Conservation (phyloP, 2,113 vertebrate genomes). For the Dendropsophus ebraccatus region DNA sequence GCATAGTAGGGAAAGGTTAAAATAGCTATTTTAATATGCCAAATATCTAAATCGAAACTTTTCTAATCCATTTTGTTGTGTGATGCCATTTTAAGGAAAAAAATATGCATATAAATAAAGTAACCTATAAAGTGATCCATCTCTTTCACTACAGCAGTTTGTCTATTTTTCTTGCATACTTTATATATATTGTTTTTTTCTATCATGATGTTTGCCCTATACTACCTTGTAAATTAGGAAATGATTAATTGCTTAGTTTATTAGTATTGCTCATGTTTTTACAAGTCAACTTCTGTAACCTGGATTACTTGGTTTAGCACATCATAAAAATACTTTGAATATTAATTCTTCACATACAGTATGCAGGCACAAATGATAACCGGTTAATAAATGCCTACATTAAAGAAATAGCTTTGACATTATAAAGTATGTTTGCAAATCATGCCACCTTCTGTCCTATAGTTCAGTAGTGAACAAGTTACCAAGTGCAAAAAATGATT, state of each 20-base stretch:
- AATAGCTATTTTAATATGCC: too few species aligned
- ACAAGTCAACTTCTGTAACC: neutral
- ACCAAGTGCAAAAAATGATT: neutral
- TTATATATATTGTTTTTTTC: neutral
- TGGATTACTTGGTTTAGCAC: neutral
- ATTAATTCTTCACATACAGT: neutral
- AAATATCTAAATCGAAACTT: too few species aligned
- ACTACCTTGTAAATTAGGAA: neutral
- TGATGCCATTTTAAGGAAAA: too few species aligned
- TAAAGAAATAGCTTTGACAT: neutral
- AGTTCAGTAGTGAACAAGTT: neutral
- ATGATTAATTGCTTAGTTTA: neutral
- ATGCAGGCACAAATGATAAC: neutral
- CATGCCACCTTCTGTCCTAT: neutral
- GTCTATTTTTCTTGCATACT: neutral
- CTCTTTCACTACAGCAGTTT: neutral
- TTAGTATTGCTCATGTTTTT: too few species aligned
- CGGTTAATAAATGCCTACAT: neutral
- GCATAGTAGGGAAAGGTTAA: too few species aligned
- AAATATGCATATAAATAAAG: too few species aligned
- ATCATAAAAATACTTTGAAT: neutral
- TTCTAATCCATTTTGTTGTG: too few species aligned
- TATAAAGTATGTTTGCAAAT: neutral
- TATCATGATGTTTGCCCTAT: neutral
- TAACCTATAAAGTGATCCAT: too few species aligned